Base-by-base conservation (phyloP, 1,140 invertebrate species). In the Lasioglossum albipes region DNA sequence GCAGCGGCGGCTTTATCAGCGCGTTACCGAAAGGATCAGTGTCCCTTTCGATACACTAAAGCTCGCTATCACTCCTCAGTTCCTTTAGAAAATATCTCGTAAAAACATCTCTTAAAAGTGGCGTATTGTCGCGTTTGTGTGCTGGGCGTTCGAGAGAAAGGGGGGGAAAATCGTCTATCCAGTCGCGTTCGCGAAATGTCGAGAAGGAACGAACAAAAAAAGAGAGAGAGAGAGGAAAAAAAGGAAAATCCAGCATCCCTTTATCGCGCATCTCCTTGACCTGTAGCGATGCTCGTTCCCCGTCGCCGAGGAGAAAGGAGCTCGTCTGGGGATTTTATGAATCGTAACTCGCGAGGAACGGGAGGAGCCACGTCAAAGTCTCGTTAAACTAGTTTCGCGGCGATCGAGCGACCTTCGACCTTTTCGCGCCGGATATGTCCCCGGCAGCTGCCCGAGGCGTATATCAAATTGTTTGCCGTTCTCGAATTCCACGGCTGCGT, bases 401-500 rank as follows among this genome's bases (percentile, higher is more conserved):
- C 12, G 66, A 68, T 68, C 66, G 66, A 16, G 42, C 42, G 42
- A 68, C 42, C 66, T 68, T 49, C 42, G 42, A 68, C 66, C 66
- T 52, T 36, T 68, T 68, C n/a, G 42, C n/a, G 42, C 42, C 42
- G 42, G 42, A 68, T 68, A 49, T 52, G n/a, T 59, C 42, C n/a
- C n/a, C 42, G 62, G 20, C 42, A 10, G 20, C 42, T 9, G 57
- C n/a, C 66, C n/a, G 10, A 42, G 66, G 66, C 66, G 42, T 68
- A 68, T 52, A 68, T 52, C n/a, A 68, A 68, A 68, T 68, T 68
- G 66, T 68, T 68, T 68, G 66, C 66, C 49, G 66, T 68, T 68
- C 66, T 49, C 42, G 66, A 68, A 49, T 68, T 68, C 42, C 16
- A 52, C n/a, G 66, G 18, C 7, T 20, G 7, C 36, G 65, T 45